A percentile compares a stretch with the other conserved stretches of the same genome.
phyloP scores from a whole-genome alignment of 2,797 vertebrate genomes.

The Bradypodion pumilum region DNA sequence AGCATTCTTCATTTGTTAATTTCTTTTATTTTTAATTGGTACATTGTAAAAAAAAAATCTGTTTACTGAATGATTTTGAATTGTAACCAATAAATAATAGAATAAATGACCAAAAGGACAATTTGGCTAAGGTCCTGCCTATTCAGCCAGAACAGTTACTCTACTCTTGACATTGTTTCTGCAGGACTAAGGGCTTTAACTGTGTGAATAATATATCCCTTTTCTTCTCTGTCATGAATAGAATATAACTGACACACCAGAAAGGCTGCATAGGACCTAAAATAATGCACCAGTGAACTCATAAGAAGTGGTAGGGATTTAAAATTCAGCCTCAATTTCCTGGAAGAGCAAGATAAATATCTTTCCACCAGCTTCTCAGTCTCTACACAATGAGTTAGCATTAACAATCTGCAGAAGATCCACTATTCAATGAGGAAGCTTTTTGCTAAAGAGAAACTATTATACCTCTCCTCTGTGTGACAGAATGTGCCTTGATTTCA shows the following conservation, averaged over 20 bases:
- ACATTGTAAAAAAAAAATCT: too few species aligned
- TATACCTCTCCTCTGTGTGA: not conserved
- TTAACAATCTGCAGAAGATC: not conserved
- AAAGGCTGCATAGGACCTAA: not conserved
- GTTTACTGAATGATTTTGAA: not conserved
- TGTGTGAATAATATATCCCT: not conserved
- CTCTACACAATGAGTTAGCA: not conserved
- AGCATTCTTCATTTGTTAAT: not conserved
- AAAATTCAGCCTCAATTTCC: conserved; percentile 25
- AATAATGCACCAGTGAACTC: not conserved
- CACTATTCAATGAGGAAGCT: conserved; percentile 10
- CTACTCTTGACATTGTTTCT: too few species aligned
- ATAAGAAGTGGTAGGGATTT: conserved; percentile 4
- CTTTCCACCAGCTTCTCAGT: conserved; percentile 2
- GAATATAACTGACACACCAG: not conserved
- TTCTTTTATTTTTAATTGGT: not conserved
- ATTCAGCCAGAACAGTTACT: too few species aligned
- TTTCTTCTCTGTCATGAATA: not conserved
- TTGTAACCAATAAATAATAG: not conserved
- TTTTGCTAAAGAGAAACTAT: not conserved
- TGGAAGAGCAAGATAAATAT: not conserved
- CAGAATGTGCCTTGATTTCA: not conserved
- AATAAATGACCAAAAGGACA: not conserved
- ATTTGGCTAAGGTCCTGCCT: not conserved
- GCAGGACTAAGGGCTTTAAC: not conserved